Evolutionary conservation across 2,888 invertebrate species (phyloP).

Genomic region (Hecatera dysodea): DNA sequence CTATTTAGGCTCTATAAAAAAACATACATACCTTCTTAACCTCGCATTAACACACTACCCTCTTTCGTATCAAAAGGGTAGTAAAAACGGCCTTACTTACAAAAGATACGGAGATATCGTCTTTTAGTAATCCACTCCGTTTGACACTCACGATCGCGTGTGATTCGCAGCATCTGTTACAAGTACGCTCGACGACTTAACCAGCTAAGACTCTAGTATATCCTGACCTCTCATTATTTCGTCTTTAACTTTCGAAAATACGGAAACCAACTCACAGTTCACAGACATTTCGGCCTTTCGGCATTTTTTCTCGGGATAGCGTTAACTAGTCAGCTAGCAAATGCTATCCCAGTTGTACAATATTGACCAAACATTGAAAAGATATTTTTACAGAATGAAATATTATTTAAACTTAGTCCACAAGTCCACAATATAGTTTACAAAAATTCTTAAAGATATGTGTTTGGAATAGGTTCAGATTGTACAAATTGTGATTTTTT

Average conservation of each 20-base stretch:
- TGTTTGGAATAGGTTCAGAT: too few species aligned
- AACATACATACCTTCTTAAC: constrained; percentile 22
- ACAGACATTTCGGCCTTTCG: too few species aligned
- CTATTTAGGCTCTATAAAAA: constrained; percentile 12
- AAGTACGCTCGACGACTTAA: not conserved
- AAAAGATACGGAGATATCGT: constrained; percentile 40
- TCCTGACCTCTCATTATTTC: not conserved
- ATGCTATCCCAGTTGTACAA: not conserved
- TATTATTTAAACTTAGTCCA: too few species aligned
- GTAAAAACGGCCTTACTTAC: constrained; percentile 25
- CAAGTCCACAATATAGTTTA: too few species aligned
- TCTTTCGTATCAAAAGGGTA: constrained; percentile 11
- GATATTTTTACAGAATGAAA: not conserved
- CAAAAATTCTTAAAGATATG: too few species aligned
- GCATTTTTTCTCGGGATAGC: too few species aligned
- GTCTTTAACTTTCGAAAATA: too few species aligned
- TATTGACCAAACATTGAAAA: not conserved
- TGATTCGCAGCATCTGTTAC: constrained; percentile 49
- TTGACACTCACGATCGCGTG: constrained; percentile 46
- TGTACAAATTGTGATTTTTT: too few species aligned
- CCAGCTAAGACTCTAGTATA: constrained; percentile 1
- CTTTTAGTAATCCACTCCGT: constrained; percentile 32
- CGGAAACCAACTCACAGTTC: too few species aligned
- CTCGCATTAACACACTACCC: constrained; percentile 26
- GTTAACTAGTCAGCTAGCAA: not conserved